A percentile compares a stretch with the other conserved stretches of the same genome.
phyloP scores from a whole-genome alignment of 2,797 vertebrate genomes.

The Aulostomus chinensis region DNA sequence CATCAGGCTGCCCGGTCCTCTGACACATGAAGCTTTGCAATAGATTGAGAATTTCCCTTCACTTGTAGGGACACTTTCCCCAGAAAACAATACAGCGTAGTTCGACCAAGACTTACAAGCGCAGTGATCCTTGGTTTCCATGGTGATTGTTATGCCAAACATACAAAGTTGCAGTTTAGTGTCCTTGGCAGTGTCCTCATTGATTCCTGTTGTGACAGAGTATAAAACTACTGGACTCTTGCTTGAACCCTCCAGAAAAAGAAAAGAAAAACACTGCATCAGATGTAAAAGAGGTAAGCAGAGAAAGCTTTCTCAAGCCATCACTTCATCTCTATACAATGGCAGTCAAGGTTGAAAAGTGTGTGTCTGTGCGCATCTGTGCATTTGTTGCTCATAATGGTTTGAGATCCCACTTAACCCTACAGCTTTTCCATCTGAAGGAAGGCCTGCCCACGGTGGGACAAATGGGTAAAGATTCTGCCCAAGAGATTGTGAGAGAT shows the following conservation, averaged over 20 bases:
- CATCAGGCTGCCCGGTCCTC: constrained; percentile 57
- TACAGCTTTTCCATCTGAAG: constrained; percentile 60
- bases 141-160: constrained; percentile 75
- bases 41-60: constrained; percentile 66
- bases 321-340: constrained; percentile 58
- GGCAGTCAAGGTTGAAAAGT: constrained; percentile 62
- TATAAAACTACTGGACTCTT: constrained; percentile 64
- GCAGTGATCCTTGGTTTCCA: constrained; percentile 67
- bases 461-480: constrained; percentile 65
- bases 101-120: not conserved
- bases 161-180: constrained; percentile 60
- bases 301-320: constrained; percentile 63
- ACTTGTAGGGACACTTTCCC: constrained; percentile 39
- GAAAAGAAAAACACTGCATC: constrained; percentile 74
- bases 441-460: constrained; percentile 60
- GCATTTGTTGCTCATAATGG: constrained; percentile 37
- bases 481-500: constrained; percentile 65
- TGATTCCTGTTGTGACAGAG: constrained; percentile 61
- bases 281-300: constrained; percentile 77
- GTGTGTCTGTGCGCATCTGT: constrained; percentile 42
- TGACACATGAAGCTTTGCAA: constrained; percentile 75
- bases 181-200: constrained; percentile 57
- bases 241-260: constrained; percentile 62
- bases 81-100: no score
- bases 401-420: constrained; percentile 64